These are phyloP conservation scores for Dichetophora obliterata DNA, from an alignment of 2,888 invertebrate genomes.

Conservation along the genomic window DNA sequence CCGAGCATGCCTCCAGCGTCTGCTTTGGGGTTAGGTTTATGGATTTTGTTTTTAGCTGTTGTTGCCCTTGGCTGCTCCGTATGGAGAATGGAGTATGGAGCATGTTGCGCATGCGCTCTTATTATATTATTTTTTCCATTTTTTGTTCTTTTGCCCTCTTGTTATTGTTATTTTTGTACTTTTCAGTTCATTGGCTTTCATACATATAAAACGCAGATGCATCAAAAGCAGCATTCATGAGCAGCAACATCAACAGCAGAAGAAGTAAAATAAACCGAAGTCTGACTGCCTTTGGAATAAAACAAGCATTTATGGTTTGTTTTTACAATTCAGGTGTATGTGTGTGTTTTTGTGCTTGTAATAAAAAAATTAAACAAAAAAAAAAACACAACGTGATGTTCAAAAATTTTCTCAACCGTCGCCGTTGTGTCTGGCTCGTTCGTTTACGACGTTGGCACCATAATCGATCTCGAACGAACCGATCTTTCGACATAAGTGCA, in stretches of 20 bases:
- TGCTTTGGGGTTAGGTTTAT: slow-evolving; percentile 1
- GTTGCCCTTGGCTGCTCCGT: background rate
- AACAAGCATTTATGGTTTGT: slow-evolving; percentile 21
- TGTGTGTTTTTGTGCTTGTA: background rate
- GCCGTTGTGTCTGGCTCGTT: slow-evolving; percentile 33
- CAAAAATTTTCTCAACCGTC: slow-evolving; percentile 31
- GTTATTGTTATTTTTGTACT: slow-evolving; percentile 12
- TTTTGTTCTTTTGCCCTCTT: background rate
- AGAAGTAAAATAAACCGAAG: background rate
- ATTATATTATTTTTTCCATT: slow-evolving; percentile 15
- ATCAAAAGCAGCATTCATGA: background rate
- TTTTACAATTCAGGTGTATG: background rate
- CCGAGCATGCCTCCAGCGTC: slow-evolving; percentile 6
- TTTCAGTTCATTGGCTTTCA: slow-evolving; percentile 35
- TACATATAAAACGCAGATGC: slow-evolving; percentile 1
- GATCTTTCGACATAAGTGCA: slow-evolving; percentile 6
- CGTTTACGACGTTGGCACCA: background rate
- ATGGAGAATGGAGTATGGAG: slow-evolving; percentile 3
- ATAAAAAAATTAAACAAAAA: background rate
- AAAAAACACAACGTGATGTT: background rate
- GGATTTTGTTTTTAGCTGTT: slow-evolving; percentile 4
- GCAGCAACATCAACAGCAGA: background rate
- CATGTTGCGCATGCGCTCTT: slow-evolving; percentile 26
- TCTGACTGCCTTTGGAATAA: slow-evolving; percentile 21
- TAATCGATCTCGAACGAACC: background rate